Conservation (phyloP, 2,888 invertebrate species). For the Tolmerus cingulatus region DNA sequence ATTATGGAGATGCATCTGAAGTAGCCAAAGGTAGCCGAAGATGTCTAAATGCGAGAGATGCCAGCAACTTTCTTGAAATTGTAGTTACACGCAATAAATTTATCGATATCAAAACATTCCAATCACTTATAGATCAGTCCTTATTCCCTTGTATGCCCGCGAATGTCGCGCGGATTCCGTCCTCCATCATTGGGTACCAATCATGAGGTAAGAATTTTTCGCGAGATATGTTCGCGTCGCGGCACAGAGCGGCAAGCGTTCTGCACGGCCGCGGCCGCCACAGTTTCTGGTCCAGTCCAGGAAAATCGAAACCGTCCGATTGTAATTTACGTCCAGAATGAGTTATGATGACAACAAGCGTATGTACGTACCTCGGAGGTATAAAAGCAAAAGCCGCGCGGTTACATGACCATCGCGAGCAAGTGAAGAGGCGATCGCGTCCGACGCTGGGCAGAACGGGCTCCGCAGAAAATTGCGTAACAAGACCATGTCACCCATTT, state of each 20-base stretch:
- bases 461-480: conserved; percentile 46
- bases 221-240: background rate
- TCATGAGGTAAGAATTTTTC: background rate
- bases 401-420: conserved; percentile 29
- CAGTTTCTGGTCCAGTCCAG: conserved; percentile 29
- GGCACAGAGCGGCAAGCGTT: background rate
- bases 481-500: conserved; percentile 46
- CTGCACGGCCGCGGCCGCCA: background rate
- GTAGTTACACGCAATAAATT: conserved; percentile 37
- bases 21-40: background rate
- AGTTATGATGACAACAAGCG: conserved; percentile 47
- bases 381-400: conserved; percentile 41
- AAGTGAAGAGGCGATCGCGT: conserved; percentile 38
- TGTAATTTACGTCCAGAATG: conserved; percentile 46
- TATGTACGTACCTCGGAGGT: conserved; percentile 35
- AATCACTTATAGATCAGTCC: conserved; percentile 29
- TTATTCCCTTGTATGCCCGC: background rate
- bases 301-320: conserved; percentile 46
- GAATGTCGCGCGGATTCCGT: conserved; percentile 7
- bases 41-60: background rate
- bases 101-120: conserved; percentile 35
- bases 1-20: conserved; percentile 4
- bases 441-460: background rate
- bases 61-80: background rate
- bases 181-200: background rate